Conservation (phyloP, 2,797 vertebrate species). For the Eulemur rubriventer region DNA sequence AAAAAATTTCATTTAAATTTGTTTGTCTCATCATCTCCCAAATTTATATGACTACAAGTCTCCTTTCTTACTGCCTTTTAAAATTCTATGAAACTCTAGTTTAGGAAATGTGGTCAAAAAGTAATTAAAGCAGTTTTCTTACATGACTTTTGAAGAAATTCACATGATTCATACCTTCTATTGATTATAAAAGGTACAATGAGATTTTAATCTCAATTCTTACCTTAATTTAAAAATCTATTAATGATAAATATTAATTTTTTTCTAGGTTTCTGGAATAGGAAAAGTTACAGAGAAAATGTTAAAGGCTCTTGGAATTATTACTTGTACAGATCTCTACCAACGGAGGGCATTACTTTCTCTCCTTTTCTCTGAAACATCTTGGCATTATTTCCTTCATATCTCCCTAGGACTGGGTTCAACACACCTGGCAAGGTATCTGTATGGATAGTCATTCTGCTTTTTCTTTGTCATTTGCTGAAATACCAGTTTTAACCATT, state of each 20-base stretch:
- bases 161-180: slow-evolving; percentile 4
- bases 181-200: neutral
- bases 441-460: neutral
- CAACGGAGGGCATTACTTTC: slow-evolving; percentile 95
- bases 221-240: neutral
- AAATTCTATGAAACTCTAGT: neutral
- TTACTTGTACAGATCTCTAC: slow-evolving; percentile 92
- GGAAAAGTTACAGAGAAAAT: slow-evolving; percentile 99
- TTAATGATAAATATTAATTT: slow-evolving; percentile 21
- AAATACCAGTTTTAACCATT: slow-evolving; percentile 7
- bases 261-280: slow-evolving; percentile 92
- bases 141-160: neutral
- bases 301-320: slow-evolving; percentile 92
- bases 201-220: slow-evolving; percentile 5
- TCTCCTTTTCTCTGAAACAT: slow-evolving; percentile 93
- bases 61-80: neutral
- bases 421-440: slow-evolving; percentile 91
- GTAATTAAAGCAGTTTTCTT: slow-evolving; percentile 19
- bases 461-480: slow-evolving; percentile 32
- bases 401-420: slow-evolving; percentile 95
- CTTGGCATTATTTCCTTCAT: slow-evolving; percentile 93
- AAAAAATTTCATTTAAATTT: slow-evolving; percentile 16
- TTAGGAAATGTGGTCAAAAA: slow-evolving; percentile 6
- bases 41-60: neutral
- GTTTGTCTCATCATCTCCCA: neutral